Evolutionary conservation across 2,888 invertebrate genomes (phyloP).

Genomic region (Troglohyphantes excavatus): DNA sequence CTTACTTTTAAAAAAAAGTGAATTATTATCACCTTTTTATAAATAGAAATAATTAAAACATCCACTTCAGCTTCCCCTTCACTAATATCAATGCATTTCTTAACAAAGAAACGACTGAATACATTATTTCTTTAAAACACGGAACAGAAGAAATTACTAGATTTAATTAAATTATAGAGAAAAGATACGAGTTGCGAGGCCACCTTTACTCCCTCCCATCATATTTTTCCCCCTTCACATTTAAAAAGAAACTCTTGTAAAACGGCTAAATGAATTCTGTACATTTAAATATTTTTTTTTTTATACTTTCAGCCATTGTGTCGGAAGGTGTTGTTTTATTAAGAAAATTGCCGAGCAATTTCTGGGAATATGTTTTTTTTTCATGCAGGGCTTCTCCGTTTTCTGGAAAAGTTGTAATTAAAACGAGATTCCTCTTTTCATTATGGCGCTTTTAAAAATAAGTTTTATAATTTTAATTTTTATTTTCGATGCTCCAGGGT

Average conservation of each 20-base stretch:
- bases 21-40: too few species aligned
- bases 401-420: conserved; percentile 17
- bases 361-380: conserved; percentile 10
- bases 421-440: conserved; percentile 35
- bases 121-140: background rate
- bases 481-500: background rate
- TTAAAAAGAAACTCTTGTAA: background rate
- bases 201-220: background rate
- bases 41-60: background rate
- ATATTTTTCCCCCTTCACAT: background rate
- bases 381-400: background rate
- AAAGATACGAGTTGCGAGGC: conserved; percentile 2
- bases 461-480: background rate
- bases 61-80: background rate
- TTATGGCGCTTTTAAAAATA: background rate
- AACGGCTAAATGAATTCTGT: conserved; percentile 45
- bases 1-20: too few species aligned
- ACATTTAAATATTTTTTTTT: conserved; percentile 18
- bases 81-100: background rate
- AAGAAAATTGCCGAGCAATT: conserved; percentile 57
- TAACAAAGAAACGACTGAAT: background rate
- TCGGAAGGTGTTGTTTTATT: conserved; percentile 46
- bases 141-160: background rate
- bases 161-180: conserved; percentile 34
- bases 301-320: background rate